phyloP scores from a whole-genome alignment of 2,888 invertebrate species.

The Bombylius discolor region DNA sequence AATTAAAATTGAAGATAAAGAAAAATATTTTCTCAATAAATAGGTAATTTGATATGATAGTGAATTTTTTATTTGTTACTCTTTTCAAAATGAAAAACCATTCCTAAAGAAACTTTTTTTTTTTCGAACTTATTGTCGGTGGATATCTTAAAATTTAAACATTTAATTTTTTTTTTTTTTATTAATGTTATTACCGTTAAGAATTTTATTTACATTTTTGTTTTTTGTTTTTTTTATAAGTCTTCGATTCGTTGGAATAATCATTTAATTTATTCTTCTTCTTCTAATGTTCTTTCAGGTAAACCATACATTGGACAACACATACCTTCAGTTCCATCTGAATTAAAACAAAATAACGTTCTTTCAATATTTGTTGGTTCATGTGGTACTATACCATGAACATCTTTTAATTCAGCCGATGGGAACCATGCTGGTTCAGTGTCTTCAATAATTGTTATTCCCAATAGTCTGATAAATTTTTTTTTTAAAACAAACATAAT shows the following conservation, averaged over 20 bases:
- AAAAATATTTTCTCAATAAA: too few species aligned
- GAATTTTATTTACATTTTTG: too few species aligned
- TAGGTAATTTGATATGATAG: too few species aligned
- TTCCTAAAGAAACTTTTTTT: too few species aligned
- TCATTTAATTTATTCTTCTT: conserved; percentile 27
- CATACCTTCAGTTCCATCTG: conserved; percentile 69
- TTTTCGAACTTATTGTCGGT: not conserved
- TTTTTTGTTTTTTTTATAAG: too few species aligned
- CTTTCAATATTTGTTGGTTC: conserved; percentile 66
- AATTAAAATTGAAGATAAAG: too few species aligned
- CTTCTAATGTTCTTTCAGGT: conserved; percentile 33
- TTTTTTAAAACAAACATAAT: not conserved
- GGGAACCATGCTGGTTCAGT: conserved; percentile 90
- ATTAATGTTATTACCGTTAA: not conserved
- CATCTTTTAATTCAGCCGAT: conserved; percentile 73
- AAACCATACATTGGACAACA: conserved; percentile 55
- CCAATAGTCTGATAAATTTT: conserved; percentile 49
- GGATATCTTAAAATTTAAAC: not conserved
- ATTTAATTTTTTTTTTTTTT: not conserved
- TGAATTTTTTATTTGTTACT: too few species aligned
- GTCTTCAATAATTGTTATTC: conserved; percentile 69
- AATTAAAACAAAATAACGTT: conserved; percentile 67
- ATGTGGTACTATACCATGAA: conserved; percentile 76
- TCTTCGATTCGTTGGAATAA: too few species aligned
- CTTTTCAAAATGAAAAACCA: too few species aligned